Conservation (phyloP, 2,888 invertebrate genomes). For the Eurois occulta region DNA sequence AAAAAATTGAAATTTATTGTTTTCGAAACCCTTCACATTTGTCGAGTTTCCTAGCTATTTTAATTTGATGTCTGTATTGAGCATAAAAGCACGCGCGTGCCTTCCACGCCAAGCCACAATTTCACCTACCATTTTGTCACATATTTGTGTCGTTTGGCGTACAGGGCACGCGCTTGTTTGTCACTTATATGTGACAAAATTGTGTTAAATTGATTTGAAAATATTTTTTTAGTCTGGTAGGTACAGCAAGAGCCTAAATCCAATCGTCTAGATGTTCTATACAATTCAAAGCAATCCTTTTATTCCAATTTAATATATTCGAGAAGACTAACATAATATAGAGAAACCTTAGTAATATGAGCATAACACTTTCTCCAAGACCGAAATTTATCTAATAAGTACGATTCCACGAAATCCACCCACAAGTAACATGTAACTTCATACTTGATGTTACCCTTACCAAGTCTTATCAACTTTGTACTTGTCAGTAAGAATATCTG, state of each 20-base stretch:
- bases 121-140: too few species aligned
- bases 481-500: background rate
- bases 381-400: slow-evolving; percentile 10
- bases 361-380: slow-evolving; percentile 2
- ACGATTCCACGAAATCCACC: slow-evolving; percentile 13
- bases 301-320: slow-evolving; percentile 8
- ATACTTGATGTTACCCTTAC: slow-evolving; percentile 4
- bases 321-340: background rate
- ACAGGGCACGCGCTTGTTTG: too few species aligned
- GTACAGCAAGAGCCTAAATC: background rate
- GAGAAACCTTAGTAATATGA: slow-evolving; percentile 15
- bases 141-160: too few species aligned
- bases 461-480: slow-evolving; percentile 1
- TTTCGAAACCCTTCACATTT: background rate
- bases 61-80: too few species aligned
- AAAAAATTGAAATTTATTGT: too few species aligned
- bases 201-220: background rate
- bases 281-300: background rate
- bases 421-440: slow-evolving; percentile 3
- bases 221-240: background rate
- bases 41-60: background rate
- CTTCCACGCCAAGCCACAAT: too few species aligned
- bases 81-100: too few species aligned
- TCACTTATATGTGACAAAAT: too few species aligned
- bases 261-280: background rate